Conservation (phyloP, 1,140 invertebrate genomes). For the Lepidotrigona ventralis region DNA sequence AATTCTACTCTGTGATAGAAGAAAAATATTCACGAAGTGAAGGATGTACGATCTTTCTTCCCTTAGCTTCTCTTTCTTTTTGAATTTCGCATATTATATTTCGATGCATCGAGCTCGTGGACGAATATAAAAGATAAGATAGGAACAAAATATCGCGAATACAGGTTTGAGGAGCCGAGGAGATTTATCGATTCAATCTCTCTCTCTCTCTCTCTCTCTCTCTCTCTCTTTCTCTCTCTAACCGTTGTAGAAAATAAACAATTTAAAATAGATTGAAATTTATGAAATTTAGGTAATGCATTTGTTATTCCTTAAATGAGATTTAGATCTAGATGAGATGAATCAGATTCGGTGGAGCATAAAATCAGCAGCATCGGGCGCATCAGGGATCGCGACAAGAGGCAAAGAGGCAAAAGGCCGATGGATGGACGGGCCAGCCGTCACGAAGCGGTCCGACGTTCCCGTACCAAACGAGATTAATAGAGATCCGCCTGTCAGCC, state of each 20-base stretch:
- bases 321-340: neutral
- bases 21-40: neutral
- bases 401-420: constrained; percentile 42
- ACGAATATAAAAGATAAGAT: neutral
- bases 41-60: neutral
- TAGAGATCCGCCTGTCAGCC: constrained; percentile 66
- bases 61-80: neutral
- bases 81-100: neutral
- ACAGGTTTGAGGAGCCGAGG: neutral
- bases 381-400: constrained; percentile 27
- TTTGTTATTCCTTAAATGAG: neutral
- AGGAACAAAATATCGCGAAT: neutral
- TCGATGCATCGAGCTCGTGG: neutral
- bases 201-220: too few species aligned
- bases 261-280: neutral
- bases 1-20: neutral
- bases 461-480: constrained; percentile 65
- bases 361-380: constrained; percentile 21
- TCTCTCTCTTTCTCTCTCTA: too few species aligned
- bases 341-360: constrained; percentile 10
- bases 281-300: neutral
- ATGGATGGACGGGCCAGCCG: constrained; percentile 48
- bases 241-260: neutral
- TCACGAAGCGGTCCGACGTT: constrained; percentile 52
- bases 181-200: too few species aligned